Conservation (phyloP, 2,113 vertebrate genomes). For the Protobothrops flavoviridis region DNA sequence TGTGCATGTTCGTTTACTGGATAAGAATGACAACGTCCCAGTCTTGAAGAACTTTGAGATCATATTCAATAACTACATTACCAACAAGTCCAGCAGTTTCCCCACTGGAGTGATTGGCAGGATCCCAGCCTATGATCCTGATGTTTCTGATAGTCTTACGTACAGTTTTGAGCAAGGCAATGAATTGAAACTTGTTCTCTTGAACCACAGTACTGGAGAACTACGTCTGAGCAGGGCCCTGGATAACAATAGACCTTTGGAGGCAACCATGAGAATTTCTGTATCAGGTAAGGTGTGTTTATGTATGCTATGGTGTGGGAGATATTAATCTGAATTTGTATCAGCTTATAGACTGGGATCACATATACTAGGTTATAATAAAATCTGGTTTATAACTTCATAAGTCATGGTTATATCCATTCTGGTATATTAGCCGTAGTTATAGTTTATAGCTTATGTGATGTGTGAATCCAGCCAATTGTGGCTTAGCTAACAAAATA, state of each 20-base stretch:
- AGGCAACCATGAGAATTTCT: constrained; percentile 91
- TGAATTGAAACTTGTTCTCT: constrained; percentile 87
- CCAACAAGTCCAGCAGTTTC: constrained; percentile 88
- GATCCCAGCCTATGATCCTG: constrained; percentile 88
- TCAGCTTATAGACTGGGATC: not conserved
- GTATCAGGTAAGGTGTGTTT: constrained; percentile 83
- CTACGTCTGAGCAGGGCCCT: constrained; percentile 87
- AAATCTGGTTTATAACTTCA: not conserved
- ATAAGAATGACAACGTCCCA: constrained; percentile 90
- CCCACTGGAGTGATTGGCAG: constrained; percentile 87
- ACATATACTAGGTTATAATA: not conserved
- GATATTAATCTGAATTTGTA: not conserved
- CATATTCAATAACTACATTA: constrained; percentile 97
- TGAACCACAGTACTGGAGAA: constrained; percentile 88
- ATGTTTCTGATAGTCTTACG: constrained; percentile 85
- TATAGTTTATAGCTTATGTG: not conserved
- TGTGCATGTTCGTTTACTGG: constrained; percentile 87
- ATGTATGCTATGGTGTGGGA: not conserved
- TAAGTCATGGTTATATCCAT: not conserved
- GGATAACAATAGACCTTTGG: constrained; percentile 94
- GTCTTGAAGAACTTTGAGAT: constrained; percentile 94
- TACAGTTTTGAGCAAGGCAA: constrained; percentile 90
- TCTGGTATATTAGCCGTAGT: not conserved
- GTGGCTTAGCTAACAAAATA: not conserved
- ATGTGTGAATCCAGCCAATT: not conserved